Evolutionary conservation across 2,888 invertebrate genomes (phyloP).

Genomic region (Agapetus fuscipes): DNA sequence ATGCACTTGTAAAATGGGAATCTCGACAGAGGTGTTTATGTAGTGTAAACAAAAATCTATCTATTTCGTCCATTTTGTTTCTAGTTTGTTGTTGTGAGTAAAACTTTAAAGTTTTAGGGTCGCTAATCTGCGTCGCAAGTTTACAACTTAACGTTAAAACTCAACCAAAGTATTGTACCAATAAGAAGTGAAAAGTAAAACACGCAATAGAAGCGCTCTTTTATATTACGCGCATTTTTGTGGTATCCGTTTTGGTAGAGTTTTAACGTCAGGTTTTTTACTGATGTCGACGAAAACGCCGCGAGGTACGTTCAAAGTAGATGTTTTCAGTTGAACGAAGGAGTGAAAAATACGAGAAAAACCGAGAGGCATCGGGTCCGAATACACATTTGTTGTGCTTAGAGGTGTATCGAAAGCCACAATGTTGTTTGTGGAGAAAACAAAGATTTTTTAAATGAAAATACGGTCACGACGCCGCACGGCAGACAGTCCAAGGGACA

Average conservation of each 20-base stretch:
- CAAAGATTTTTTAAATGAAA: slow-evolving; percentile 8
- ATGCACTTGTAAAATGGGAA: no score
- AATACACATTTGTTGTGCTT: slow-evolving; percentile 9
- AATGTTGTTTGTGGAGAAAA: slow-evolving; percentile 11
- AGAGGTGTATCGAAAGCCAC: slow-evolving; percentile 14
- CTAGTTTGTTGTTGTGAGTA: background rate
- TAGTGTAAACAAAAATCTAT: no score
- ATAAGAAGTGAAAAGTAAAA: no score
- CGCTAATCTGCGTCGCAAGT: background rate
- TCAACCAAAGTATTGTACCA: no score
- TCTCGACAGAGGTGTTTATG: no score
- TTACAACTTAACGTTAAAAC: no score
- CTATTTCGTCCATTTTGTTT: no score
- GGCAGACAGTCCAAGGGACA: background rate
- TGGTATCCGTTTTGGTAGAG: no score
- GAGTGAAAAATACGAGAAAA: slow-evolving; percentile 10
- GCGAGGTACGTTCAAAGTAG: slow-evolving; percentile 7
- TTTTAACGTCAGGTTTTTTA: no score
- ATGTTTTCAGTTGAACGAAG: slow-evolving; percentile 3
- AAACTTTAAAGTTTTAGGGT: background rate
- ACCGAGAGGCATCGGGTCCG: slow-evolving; percentile 9
- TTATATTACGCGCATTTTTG: no score
- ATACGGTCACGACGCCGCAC: background rate
- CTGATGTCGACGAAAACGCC: slow-evolving; percentile 6
- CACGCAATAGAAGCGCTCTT: no score